These are phyloP conservation scores for Micrasema minimum DNA, from an alignment of 1,140 invertebrate genomes.

Conservation along the genomic window DNA sequence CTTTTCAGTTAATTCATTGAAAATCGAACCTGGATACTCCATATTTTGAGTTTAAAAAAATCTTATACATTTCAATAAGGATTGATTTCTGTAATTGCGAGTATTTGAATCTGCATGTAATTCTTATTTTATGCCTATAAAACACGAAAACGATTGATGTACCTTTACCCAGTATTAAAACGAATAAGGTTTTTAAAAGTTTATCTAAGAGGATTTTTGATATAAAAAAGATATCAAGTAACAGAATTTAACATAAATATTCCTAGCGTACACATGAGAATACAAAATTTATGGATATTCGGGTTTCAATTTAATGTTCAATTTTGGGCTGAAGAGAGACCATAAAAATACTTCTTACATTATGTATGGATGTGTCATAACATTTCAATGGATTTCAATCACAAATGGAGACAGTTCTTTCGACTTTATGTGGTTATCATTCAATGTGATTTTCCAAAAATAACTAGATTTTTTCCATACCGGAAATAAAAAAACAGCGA, in stretches of 20 bases:
- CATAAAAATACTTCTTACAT: slow-evolving; percentile 36
- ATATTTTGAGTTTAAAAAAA: too few relatives aligned
- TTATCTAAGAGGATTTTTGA: slow-evolving; percentile 1
- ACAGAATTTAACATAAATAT: slow-evolving; percentile 22
- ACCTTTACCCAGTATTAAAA: too few relatives aligned
- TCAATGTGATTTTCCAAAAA: slow-evolving; percentile 10
- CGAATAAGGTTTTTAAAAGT: too few relatives aligned
- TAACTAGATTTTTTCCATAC: neutral
- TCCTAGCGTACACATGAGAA: slow-evolving; percentile 30
- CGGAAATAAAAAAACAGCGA: slow-evolving; percentile 1
- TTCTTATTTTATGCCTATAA: too few relatives aligned
- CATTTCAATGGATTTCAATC: slow-evolving; percentile 41
- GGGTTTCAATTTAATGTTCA: slow-evolving; percentile 34
- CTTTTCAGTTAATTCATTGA: too few relatives aligned
- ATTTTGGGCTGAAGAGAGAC: slow-evolving; percentile 19
- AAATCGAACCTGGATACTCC: too few relatives aligned
- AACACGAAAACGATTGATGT: too few relatives aligned
- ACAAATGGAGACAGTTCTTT: slow-evolving; percentile 25
- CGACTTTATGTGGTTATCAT: slow-evolving; percentile 28
- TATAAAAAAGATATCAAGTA: slow-evolving; percentile 31
- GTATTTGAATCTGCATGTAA: too few relatives aligned
- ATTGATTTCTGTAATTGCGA: too few relatives aligned
- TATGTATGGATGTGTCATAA: slow-evolving; percentile 34
- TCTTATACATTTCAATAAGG: too few relatives aligned
- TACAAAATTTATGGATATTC: slow-evolving; percentile 38